These are phyloP conservation scores for Scrobipalpa atriplicella DNA, from an alignment of 2,888 invertebrate genomes.

Conservation along the genomic window DNA sequence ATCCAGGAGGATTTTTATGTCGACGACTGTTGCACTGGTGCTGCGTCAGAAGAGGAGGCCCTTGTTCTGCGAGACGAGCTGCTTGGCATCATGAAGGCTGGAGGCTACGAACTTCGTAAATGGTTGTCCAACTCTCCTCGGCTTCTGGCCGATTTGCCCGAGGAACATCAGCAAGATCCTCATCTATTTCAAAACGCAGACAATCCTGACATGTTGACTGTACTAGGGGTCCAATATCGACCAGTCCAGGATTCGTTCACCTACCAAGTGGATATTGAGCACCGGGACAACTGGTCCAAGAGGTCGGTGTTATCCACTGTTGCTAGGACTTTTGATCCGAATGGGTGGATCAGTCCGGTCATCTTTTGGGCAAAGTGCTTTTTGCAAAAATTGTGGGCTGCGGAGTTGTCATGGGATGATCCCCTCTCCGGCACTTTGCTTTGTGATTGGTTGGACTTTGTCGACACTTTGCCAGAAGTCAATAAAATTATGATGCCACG, in stretches of 20 bases:
- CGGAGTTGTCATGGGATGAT: not conserved
- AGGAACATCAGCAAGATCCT: not conserved
- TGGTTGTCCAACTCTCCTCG: not conserved
- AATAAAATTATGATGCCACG: no score
- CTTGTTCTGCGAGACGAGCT: no score
- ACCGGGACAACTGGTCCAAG: not conserved
- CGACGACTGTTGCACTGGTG: no score
- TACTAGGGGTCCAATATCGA: not conserved
- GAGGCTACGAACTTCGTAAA: not conserved
- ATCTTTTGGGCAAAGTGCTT: not conserved
- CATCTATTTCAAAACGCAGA: not conserved
- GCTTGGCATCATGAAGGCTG: not conserved
- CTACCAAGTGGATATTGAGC: no score
- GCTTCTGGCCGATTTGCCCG: not conserved
- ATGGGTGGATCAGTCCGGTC: not conserved
- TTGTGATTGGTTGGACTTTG: not conserved
- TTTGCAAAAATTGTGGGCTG: not conserved
- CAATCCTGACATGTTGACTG: not conserved
- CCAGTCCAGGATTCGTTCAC: no score
- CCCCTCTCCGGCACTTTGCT: not conserved
- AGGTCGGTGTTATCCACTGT: not conserved
- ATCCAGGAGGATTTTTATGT: no score
- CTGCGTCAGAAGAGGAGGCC: no score
- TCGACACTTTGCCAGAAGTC: no score
- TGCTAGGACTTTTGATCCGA: not conserved